A percentile compares a stretch with the other conserved stretches of the same genome.
Conservation (phyloP, 2,888 invertebrate genomes). For the Danaus chrysippus region DNA sequence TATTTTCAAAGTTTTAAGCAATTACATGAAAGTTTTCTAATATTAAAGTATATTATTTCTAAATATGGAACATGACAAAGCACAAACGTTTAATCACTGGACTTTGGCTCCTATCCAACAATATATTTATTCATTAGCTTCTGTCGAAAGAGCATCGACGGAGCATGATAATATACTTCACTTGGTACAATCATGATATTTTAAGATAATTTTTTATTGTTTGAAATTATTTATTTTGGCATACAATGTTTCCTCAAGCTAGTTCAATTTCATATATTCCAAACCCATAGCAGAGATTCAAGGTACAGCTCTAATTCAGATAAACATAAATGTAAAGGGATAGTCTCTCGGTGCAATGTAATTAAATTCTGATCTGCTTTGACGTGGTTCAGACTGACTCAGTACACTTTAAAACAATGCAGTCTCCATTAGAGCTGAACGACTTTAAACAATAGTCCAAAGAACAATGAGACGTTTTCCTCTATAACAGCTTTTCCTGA, state of each 20-base stretch:
- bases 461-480: slow-evolving; percentile 71
- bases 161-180: background rate
- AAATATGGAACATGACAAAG: too few relatives aligned
- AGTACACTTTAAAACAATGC: slow-evolving; percentile 64
- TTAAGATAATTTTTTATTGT: background rate
- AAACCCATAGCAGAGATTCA: background rate
- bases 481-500: slow-evolving; percentile 69
- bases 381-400: slow-evolving; percentile 48
- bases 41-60: background rate
- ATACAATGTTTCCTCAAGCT: too few relatives aligned
- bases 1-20: too few relatives aligned
- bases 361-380: slow-evolving; percentile 42
- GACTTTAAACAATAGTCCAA: slow-evolving; percentile 53
- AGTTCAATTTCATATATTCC: too few relatives aligned
- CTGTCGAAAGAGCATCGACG: slow-evolving; percentile 3
- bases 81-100: too few relatives aligned
- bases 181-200: background rate
- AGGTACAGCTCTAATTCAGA: too few relatives aligned
- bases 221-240: background rate
- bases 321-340: background rate
- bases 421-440: slow-evolving; percentile 68
- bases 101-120: too few relatives aligned
- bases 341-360: slow-evolving; percentile 26
- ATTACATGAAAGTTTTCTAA: too few relatives aligned
- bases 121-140: too few relatives aligned